A percentile compares a stretch with the other conserved stretches of the same genome.
Conservation (phyloP, 2,888 invertebrate genomes). For the Lepidocyrtinus sp. region DNA sequence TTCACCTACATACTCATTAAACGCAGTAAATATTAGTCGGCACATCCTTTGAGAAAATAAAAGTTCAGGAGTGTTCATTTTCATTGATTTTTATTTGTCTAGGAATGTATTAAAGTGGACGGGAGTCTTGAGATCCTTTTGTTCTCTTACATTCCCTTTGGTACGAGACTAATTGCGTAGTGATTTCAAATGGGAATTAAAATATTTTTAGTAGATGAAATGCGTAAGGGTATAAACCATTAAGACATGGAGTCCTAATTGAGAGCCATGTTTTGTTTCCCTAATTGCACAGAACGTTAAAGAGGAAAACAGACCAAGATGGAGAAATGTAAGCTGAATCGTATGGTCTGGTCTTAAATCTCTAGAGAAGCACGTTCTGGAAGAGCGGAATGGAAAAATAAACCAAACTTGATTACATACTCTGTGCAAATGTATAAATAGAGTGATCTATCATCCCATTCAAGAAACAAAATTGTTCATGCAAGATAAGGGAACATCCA, state of each 20-base stretch:
- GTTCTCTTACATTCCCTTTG: not conserved
- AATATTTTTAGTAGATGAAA: too few relatives aligned
- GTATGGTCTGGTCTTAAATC: not conserved
- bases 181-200: too few relatives aligned
- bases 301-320: too few relatives aligned
- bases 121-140: not conserved
- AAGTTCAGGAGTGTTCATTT: too few relatives aligned
- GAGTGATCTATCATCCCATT: not conserved
- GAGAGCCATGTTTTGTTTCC: constrained; percentile 10
- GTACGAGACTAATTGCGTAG: too few relatives aligned
- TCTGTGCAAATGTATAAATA: not conserved
- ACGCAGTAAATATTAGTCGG: constrained; percentile 12
- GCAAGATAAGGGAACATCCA: too few relatives aligned
- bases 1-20: constrained; percentile 14
- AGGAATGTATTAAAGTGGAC: not conserved
- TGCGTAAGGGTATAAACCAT: not conserved
- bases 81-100: too few relatives aligned
- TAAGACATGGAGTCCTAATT: constrained; percentile 4
- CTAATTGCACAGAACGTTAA: constrained; percentile 6
- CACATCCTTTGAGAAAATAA: constrained; percentile 5
- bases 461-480: not conserved
- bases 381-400: constrained; percentile 12
- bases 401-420: constrained; percentile 4
- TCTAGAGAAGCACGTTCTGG: not conserved
- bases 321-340: too few relatives aligned